These are phyloP conservation scores for Lasioglossum vierecki DNA, from an alignment of 2,888 invertebrate genomes.

Conservation along the genomic window DNA sequence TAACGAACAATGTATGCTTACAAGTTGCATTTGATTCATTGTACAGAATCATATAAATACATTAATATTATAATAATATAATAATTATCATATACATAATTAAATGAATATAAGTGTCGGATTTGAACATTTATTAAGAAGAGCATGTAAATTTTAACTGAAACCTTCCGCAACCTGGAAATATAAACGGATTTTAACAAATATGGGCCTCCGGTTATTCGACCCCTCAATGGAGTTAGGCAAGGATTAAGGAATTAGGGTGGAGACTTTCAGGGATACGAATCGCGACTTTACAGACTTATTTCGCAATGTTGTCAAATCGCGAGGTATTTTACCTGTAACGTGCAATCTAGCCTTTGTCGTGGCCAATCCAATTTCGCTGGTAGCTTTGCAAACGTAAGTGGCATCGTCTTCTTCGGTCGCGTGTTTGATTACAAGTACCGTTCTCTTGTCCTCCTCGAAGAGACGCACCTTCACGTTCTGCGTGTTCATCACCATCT, in stretches of 20 bases:
- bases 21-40: not conserved
- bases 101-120: too few relatives aligned
- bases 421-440: slow-evolving; percentile 88
- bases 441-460: slow-evolving; percentile 87
- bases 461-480: slow-evolving; percentile 89
- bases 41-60: not conserved
- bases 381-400: slow-evolving; percentile 94
- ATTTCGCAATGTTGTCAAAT: not conserved
- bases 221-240: too few relatives aligned
- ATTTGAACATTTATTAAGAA: too few relatives aligned
- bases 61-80: too few relatives aligned
- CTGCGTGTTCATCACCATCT: slow-evolving; percentile 90
- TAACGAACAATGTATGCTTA: not conserved
- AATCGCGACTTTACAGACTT: not conserved
- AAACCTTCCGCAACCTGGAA: too few relatives aligned
- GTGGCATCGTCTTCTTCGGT: slow-evolving; percentile 89
- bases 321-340: slow-evolving; percentile 77
- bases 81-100: too few relatives aligned
- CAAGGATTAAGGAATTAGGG: too few relatives aligned
- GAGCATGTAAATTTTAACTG: too few relatives aligned
- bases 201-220: too few relatives aligned
- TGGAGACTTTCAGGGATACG: too few relatives aligned
- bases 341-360: slow-evolving; percentile 92
- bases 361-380: slow-evolving; percentile 92
- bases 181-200: too few relatives aligned